Percentiles rank a stretch among this genome's conserved stretches.
Evolutionary conservation across 2,113 vertebrate species (phyloP).

Genomic region (Alectura lathami): DNA sequence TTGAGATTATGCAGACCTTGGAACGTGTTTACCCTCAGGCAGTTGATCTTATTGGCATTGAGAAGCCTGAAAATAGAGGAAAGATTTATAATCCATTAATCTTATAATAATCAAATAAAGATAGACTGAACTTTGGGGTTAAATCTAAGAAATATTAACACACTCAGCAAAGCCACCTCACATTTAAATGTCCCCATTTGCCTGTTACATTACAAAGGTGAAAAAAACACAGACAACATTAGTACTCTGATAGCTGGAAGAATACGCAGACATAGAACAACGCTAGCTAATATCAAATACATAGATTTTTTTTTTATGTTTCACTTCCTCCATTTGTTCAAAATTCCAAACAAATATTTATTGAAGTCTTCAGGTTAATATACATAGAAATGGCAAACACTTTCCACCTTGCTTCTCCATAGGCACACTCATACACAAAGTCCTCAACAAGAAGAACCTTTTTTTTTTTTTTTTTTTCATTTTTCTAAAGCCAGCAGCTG

Average conservation of each 20-base stretch:
- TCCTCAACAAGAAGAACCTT: not conserved
- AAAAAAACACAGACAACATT: not conserved
- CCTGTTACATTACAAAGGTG: not conserved
- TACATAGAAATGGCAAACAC: not conserved
- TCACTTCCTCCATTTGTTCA: not conserved
- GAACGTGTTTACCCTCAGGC: constrained; percentile 95
- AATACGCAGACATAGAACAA: not conserved
- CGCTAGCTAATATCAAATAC: not conserved
- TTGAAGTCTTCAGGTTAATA: not conserved
- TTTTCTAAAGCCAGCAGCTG: not conserved
- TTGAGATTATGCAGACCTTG: constrained; percentile 97
- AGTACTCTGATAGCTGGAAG: not conserved
- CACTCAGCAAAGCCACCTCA: not conserved
- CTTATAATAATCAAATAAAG: not conserved
- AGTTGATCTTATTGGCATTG: constrained; percentile 99
- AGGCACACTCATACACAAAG: not conserved
- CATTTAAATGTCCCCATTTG: not conserved
- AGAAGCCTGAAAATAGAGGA: constrained; percentile 85
- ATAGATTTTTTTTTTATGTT: not conserved
- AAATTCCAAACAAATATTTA: not conserved
- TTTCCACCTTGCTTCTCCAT: not conserved
- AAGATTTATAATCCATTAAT: constrained; percentile 18
- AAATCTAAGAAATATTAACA: not conserved
- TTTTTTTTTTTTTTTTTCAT: not conserved
- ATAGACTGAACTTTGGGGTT: not conserved